Percentiles rank a stretch among this genome's conserved stretches.
These are phyloP conservation scores for Luehdorfia chinensis DNA, from an alignment of 1,140 invertebrate genomes.

Conservation along the genomic window DNA sequence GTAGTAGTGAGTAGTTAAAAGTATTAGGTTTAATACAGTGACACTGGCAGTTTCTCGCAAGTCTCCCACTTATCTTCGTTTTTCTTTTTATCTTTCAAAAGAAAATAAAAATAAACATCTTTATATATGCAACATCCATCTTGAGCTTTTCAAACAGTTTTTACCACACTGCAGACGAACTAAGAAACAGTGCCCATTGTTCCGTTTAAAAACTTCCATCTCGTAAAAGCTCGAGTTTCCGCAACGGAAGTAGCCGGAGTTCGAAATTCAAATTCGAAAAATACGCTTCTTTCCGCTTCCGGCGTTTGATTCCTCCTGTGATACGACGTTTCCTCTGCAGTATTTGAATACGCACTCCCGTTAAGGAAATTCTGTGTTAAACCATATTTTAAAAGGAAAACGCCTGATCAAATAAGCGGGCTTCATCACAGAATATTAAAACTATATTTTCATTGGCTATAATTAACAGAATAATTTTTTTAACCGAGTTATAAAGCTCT, in stretches of 20 bases:
- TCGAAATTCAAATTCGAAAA: slow-evolving; percentile 75
- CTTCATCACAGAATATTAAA: too few species aligned
- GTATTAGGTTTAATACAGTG: too few species aligned
- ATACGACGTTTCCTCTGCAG: slow-evolving; percentile 65
- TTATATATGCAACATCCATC: slow-evolving; percentile 4
- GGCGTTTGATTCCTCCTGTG: slow-evolving; percentile 72
- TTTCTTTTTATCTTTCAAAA: slow-evolving; percentile 1
- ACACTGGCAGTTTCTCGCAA: too few species aligned
- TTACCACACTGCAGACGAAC: slow-evolving; percentile 11
- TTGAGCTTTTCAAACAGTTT: slow-evolving; percentile 7
- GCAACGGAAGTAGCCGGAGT: slow-evolving; percentile 60
- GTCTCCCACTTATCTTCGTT: too few species aligned
- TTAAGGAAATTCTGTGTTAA: too few species aligned
- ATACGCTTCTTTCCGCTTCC: slow-evolving; percentile 73
- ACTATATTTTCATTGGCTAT: too few species aligned
- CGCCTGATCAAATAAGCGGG: too few species aligned
- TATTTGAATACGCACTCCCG: slow-evolving; percentile 37
- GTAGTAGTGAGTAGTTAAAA: too few species aligned
- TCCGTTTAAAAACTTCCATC: slow-evolving; percentile 59
- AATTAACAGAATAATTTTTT: too few species aligned
- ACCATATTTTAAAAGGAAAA: too few species aligned
- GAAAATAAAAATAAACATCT: slow-evolving; percentile 13
- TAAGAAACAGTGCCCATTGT: slow-evolving; percentile 21
- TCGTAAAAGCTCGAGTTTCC: slow-evolving; percentile 65
- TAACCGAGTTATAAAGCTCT: too few species aligned